Base-by-base conservation (phyloP, 2,797 vertebrate species). In the Lophura swinhoii region DNA sequence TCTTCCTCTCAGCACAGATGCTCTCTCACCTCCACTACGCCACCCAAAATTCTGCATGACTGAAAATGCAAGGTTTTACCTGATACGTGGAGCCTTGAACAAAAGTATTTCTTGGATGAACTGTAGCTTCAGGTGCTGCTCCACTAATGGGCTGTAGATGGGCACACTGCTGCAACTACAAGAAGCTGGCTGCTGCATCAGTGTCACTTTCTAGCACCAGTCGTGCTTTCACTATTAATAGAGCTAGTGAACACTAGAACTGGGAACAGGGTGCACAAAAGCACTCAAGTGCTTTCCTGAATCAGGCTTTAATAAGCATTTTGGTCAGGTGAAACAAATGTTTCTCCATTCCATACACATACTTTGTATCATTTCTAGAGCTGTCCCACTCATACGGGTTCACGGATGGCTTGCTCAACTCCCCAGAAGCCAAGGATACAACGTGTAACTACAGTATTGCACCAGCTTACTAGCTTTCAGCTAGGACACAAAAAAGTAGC, bases 331-430 rank as follows among this genome's bases (percentile, higher is more conserved):
- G 49, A 37, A 94, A 33, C 9, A 80, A 77, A 68, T 26, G 37
- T 62, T 94, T 90, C 90, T 87, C 62, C 31, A 46, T 68, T 73
- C 69, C 90, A 94, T 92, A 79, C 80, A 76, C 29, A 70, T 16
- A 41, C 51, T 90, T 92, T 70, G 51, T 41, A 84, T 56, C 37
- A 71, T 78, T 90, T 75, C 56, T 60, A 92, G 84, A 5, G 56
- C 84, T 24, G 59, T 8, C 51, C n/a, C 46, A 62, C 60, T 46
- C 87, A 46, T 53, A 24, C 26, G 11, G 35, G 60, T 35, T 92
- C 71, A 86, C 60, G 86, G 66, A 15, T 71, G 49, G 83, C 77
- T 88, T 66, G 21, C 35, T 75, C 79, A 84, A 78, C 41, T 64
- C 70, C 63, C 41, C 55, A 3, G 4, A 93, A 90, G 64, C 46